These are phyloP conservation scores for Threskiornis aethiopicus DNA, from an alignment of 2,797 vertebrate species.

Conservation along the genomic window DNA sequence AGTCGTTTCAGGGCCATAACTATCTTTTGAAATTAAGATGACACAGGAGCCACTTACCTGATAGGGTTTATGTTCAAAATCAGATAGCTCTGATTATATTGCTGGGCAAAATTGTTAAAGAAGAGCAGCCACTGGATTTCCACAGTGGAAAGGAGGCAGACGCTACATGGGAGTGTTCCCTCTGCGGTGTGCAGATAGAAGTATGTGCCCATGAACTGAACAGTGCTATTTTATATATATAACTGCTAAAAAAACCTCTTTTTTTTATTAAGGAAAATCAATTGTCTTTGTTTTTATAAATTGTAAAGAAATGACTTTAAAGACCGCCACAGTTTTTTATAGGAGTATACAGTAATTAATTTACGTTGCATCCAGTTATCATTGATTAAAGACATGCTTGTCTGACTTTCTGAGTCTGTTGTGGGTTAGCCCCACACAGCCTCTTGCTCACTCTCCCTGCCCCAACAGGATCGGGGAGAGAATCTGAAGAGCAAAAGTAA, in stretches of 20 bases:
- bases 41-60: neutral
- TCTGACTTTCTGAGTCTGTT: neutral
- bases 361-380: neutral
- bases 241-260: neutral
- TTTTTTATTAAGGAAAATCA: neutral
- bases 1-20: neutral
- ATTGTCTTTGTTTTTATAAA: neutral
- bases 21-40: neutral
- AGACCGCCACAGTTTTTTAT: accelerated
- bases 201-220: accelerated
- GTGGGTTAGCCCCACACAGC: too few relatives aligned
- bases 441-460: too few relatives aligned
- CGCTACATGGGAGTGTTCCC: accelerated
- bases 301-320: neutral
- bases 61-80: neutral
- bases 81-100: neutral
- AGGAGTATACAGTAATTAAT: neutral
- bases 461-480: too few relatives aligned
- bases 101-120: neutral
- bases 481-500: too few relatives aligned
- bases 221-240: neutral
- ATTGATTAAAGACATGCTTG: conserved; percentile 1
- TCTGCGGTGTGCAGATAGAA: accelerated
- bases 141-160: neutral
- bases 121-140: neutral